These are phyloP conservation scores for Oxycera nigricornis DNA, from an alignment of 2,888 invertebrate species.

Conservation along the genomic window DNA sequence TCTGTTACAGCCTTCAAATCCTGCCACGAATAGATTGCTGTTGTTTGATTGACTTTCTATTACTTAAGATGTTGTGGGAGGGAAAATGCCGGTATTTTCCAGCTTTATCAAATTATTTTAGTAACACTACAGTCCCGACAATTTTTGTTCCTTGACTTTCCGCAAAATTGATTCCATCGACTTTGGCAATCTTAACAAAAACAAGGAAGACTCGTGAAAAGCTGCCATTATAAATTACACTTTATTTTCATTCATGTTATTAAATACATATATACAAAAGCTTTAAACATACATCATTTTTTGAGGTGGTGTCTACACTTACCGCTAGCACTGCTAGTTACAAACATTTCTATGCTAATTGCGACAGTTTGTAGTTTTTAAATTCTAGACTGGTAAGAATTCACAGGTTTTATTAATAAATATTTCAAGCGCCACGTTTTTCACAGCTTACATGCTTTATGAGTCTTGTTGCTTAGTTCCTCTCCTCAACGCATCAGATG, in stretches of 20 bases:
- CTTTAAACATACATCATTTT: not conserved
- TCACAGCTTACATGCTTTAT: slow-evolving; percentile 27
- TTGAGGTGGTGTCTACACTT: slow-evolving; percentile 1
- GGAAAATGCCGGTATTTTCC: too few relatives aligned
- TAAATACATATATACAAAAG: not conserved
- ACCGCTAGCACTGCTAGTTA: slow-evolving; percentile 10
- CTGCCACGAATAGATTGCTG: too few relatives aligned
- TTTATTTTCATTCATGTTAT: not conserved
- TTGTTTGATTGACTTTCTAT: too few relatives aligned
- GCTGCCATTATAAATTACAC: slow-evolving; percentile 16
- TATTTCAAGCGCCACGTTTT: slow-evolving; percentile 29
- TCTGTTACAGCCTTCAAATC: too few relatives aligned
- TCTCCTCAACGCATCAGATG: not conserved
- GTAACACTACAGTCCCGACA: too few relatives aligned
- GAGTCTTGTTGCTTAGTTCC: not conserved
- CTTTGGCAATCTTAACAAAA: not conserved
- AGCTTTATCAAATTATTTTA: too few relatives aligned
- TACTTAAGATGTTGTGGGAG: too few relatives aligned
- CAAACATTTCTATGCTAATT: not conserved
- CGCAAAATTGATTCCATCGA: not conserved
- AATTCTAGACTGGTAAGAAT: not conserved
- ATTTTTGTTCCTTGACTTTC: not conserved
- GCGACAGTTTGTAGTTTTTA: not conserved
- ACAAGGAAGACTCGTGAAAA: slow-evolving; percentile 33
- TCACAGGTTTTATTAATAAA: not conserved